Base-by-base conservation (phyloP, 2,888 invertebrate genomes). In the Parelbella ahira region DNA sequence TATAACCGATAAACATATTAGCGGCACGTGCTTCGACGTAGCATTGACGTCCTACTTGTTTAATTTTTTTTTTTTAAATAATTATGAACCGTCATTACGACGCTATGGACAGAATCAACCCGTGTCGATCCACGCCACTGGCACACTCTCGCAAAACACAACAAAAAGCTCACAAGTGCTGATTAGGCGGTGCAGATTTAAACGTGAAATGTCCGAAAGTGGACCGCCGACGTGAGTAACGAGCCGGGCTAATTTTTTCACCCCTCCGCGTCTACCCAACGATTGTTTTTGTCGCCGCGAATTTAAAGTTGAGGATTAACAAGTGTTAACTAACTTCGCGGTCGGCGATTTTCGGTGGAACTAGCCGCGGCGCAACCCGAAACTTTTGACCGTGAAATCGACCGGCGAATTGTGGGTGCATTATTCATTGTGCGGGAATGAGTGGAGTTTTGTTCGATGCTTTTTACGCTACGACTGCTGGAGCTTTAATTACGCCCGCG, bases 191-290 rank as follows among this genome's bases (percentile, higher is more conserved):
- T n/a, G 37, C 37, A 24, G 18, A 19, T 37, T 33, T 37, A 28
- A 28, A 27, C 37, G 44, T 10, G 4, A 28, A 37, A n/a, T 18
- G 18, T 34, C 38, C 44, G 18, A 45, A 45, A 45, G 44, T 45
- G 38, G 28, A 6, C 12, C 36, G 37, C 44, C 48, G 45, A 42
- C 37, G 41, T 25, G 47, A 37, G 38, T 56, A 56, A 52, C 56
- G 51, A 56, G 51, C 39, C 51, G 45, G 42, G 41, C 45, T 6
- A 51, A 45, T 49, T 50, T 53, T 53, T 57, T 52, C 42, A 36
- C 39, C 39, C 47, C 21, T 27, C 21, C 18, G 15, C 29, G 24
- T 15, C 29, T 21, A 10, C 37, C 29, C 28, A 20, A 10, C 39
- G 23, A 47, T 45, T 49, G 53, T 53, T 56, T 57, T 57, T 54